Percentiles rank a stretch among this genome's conserved stretches.
These are phyloP conservation scores for Syncerus caffer DNA, from an alignment of 2,797 vertebrate genomes.

Conservation along the genomic window DNA sequence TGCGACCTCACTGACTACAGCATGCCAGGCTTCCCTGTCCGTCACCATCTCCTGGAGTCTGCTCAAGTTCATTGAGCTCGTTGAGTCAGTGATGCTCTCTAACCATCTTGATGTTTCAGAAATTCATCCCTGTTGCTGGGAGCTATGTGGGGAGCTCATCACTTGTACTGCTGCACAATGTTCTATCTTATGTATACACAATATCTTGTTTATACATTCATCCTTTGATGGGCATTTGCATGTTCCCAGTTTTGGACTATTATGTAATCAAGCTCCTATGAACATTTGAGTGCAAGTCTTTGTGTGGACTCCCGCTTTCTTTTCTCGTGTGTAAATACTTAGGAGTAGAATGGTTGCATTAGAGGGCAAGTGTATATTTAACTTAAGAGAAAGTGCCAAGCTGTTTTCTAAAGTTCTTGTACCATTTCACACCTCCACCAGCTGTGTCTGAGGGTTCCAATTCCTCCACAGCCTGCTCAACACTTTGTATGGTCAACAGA, in stretches of 20 bases:
- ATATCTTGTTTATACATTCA: not conserved
- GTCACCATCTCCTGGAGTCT: not conserved
- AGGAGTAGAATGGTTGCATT: not conserved
- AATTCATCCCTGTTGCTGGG: not conserved
- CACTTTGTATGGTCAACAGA: not conserved
- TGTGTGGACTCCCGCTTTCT: not conserved
- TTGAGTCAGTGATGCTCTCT: not conserved
- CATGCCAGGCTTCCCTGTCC: not conserved
- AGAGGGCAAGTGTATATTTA: not conserved
- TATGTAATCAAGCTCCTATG: not conserved
- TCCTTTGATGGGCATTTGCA: not conserved
- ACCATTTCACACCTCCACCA: not conserved
- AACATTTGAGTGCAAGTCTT: not conserved
- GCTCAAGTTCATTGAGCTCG: not conserved
- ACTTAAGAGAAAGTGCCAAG: not conserved
- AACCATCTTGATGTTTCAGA: not conserved
- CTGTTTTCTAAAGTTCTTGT: not conserved
- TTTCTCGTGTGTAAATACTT: not conserved
- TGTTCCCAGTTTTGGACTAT: not conserved
- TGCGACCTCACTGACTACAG: not conserved
- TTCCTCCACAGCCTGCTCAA: not conserved
- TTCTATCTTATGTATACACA: not conserved
- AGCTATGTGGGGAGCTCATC: not conserved
- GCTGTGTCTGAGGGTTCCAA: rapidly evolving
- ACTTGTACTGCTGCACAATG: not conserved